A percentile compares a stretch with the other conserved stretches of the same genome.
Evolutionary conservation across 2,888 invertebrate species (phyloP).

Genomic region (Ditula angustiorana): DNA sequence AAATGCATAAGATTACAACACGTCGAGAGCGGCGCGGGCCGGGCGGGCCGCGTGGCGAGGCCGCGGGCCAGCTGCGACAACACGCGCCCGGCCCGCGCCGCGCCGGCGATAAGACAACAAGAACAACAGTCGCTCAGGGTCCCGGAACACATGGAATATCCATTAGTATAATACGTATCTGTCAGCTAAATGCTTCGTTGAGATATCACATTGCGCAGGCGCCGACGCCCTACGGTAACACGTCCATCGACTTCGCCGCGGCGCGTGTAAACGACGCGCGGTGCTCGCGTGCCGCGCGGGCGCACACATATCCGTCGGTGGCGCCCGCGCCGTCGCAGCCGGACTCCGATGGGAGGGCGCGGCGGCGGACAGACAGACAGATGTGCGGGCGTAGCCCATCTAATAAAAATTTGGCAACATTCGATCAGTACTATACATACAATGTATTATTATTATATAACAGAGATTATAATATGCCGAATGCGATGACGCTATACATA

Average conservation of each 20-base stretch:
- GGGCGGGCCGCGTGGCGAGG: too few relatives aligned
- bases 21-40: background rate
- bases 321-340: background rate
- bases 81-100: background rate
- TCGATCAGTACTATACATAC: constrained; percentile 43
- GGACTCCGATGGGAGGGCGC: background rate
- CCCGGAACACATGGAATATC: constrained; percentile 45
- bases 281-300: background rate
- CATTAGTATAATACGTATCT: constrained; percentile 38
- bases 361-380: constrained; percentile 25
- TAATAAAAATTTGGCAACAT: constrained; percentile 73
- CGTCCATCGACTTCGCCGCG: background rate
- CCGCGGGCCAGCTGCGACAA: background rate
- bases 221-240: constrained; percentile 2
- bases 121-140: constrained; percentile 46
- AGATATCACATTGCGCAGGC: constrained; percentile 47
- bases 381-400: constrained; percentile 44
- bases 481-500: constrained; percentile 17
- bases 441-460: constrained; percentile 22
- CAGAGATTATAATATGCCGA: constrained; percentile 28
- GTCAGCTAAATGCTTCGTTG: constrained; percentile 49
- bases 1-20: constrained; percentile 25
- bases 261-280: background rate
- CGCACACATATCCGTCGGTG: constrained; percentile 16
- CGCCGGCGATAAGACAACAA: constrained; percentile 13